Percentiles rank a stretch among this genome's conserved stretches.
Evolutionary conservation across 1,140 invertebrate species (phyloP).

Genomic region (Drosophila sucinea): DNA sequence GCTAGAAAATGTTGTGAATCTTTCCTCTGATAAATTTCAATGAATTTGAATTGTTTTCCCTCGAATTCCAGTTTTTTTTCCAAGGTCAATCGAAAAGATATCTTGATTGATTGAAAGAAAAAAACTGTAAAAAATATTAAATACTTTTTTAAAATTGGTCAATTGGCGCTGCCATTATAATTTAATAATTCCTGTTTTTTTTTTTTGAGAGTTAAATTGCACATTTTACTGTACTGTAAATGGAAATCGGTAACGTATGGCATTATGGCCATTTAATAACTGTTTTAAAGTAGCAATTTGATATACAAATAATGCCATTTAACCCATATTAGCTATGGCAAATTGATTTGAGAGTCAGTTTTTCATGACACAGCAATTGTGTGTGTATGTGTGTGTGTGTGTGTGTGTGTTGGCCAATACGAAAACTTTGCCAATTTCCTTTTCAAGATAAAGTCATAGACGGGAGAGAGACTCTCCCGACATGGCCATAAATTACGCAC

Average conservation of each 20-base stretch:
- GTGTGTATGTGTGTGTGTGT: no score
- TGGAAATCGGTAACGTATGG: not conserved
- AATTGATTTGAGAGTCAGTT: slow-evolving; percentile 60
- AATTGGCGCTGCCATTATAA: no score
- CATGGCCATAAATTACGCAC: slow-evolving; percentile 77
- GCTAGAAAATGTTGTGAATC: no score
- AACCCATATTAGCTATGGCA: slow-evolving; percentile 69
- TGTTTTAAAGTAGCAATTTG: slow-evolving; percentile 43
- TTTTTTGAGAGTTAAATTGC: slow-evolving; percentile 12
- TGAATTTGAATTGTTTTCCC: no score
- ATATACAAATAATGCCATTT: slow-evolving; percentile 59
- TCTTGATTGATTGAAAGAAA: no score
- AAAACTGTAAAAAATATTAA: no score
- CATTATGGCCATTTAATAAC: slow-evolving; percentile 37
- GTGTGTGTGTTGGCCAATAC: not conserved
- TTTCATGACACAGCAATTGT: slow-evolving; percentile 38
- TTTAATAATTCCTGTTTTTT: not conserved
- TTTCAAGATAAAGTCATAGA: slow-evolving; percentile 72
- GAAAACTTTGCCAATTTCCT: slow-evolving; percentile 70
- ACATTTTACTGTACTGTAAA: slow-evolving; percentile 3
- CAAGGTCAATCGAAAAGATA: no score
- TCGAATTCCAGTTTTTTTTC: no score
- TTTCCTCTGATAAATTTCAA: no score
- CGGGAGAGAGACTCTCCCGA: slow-evolving; percentile 24
- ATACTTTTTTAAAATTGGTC: no score